These are phyloP conservation scores for Ardeotis arabs DNA, from an alignment of 2,113 vertebrate species.

Conservation along the genomic window DNA sequence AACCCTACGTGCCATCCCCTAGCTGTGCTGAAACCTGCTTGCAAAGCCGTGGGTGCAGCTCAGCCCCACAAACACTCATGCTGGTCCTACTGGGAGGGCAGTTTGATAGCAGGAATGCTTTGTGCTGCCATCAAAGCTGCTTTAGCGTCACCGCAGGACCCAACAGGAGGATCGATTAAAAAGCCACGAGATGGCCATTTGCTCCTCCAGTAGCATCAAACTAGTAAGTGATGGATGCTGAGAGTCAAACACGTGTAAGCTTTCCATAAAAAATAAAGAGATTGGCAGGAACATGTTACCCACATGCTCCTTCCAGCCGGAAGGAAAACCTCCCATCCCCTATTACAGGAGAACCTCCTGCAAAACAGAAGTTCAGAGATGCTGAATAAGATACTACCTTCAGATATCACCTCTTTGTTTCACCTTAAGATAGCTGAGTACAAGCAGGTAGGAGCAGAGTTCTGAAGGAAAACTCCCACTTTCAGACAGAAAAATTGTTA, in stretches of 20 bases:
- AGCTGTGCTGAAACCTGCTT: not conserved
- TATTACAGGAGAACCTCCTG: not conserved
- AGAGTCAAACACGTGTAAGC: not conserved
- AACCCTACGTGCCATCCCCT: not conserved
- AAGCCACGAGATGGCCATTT: not conserved
- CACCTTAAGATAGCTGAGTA: not conserved
- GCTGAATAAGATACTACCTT: not conserved
- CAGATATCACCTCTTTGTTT: not conserved
- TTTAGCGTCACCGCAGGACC: not conserved
- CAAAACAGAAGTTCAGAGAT: not conserved
- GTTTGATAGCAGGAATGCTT: not conserved
- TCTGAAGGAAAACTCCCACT: not conserved
- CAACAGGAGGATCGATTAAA: not conserved
- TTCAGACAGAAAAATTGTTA: not conserved
- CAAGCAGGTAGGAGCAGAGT: not conserved
- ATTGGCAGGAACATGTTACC: not conserved
- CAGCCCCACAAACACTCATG: accelerated
- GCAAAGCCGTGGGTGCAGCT: not conserved
- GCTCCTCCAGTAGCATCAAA: not conserved
- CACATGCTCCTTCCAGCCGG: not conserved
- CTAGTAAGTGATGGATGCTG: not conserved
- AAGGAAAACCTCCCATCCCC: not conserved
- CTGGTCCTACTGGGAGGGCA: not conserved
- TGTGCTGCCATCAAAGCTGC: not conserved
- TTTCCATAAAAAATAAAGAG: not conserved